Base-by-base conservation (phyloP, 2,888 invertebrate genomes). In the Taphrorychus bicolor region DNA sequence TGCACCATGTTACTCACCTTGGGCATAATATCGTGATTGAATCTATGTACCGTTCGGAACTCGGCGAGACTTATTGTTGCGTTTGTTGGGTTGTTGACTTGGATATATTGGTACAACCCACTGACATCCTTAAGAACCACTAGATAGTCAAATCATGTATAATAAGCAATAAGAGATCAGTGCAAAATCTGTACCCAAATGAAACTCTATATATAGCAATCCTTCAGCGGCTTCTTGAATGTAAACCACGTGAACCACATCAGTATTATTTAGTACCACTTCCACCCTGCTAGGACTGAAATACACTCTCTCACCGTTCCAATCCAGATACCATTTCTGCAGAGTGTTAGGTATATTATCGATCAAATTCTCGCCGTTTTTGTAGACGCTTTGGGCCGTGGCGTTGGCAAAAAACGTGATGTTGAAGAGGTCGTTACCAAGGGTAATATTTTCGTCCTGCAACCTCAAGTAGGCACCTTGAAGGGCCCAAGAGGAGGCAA, bases 271-370 rank as follows among this genome's bases (percentile, higher is more conserved):
- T 16, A 49, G 48, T 5, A 66, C 16, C 16, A 66, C 24, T 9
- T 60, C 22, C n/a, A 60, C 56, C 16, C 18, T 22, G 14, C 17
- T 24, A 5, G 66, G 66, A 49, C 14, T 56, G 22, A 66, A 66
- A 53, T 66, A 66, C 5, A 42, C 53, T 42, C 51, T 66, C 24
- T 66, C 66, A 40, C 66, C 59, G 41, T 66, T 23, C 66, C 66
- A 66, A 23, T 66, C 66, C 45, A 66, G 24, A 51, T 66, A 66
- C 66, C 59, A 66, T 16, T 41, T 66, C 21, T 60, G 62, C 45
- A 62, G 16, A 19, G 21, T 22, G 1, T 40, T 48, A n/a, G 45
- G 19, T 24, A 66, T 60, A 40, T 59, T 60, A 14, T 49, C 19
- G 3, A 66, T 23, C 14, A 66, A 24, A 40, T 66, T 56, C 14